Evolutionary conservation across 2,113 vertebrate species (phyloP).

Genomic region (Antennarius striatus): DNA sequence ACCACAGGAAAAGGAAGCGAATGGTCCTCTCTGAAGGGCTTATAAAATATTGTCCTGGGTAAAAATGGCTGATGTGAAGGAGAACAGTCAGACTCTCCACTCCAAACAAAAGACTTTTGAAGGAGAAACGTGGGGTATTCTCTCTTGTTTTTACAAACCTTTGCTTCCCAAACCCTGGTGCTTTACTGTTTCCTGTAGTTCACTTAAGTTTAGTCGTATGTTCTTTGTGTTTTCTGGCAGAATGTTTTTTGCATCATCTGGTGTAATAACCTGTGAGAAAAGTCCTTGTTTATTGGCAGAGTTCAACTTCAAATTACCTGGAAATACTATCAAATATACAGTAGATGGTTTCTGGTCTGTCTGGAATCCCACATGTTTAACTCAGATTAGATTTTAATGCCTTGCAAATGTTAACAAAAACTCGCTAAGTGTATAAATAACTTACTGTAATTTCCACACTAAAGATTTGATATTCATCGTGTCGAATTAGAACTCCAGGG

Average conservation of each 20-base stretch:
- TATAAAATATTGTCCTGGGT: constrained; percentile 76
- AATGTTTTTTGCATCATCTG: constrained; percentile 18
- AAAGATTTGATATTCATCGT: constrained; percentile 11
- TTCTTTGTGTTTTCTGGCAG: constrained; percentile 49
- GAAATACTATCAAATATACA: constrained; percentile 21
- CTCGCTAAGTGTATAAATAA: background rate
- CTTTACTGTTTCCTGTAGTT: constrained; percentile 46
- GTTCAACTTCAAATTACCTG: constrained; percentile 29
- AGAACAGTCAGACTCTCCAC: constrained; percentile 69
- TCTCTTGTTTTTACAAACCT: constrained; percentile 50
- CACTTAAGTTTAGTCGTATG: constrained; percentile 44
- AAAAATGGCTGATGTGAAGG: constrained; percentile 74
- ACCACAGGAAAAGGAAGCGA: constrained; percentile 85
- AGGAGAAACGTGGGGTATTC: constrained; percentile 39
- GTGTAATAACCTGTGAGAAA: constrained; percentile 32
- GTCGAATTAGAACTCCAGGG: background rate
- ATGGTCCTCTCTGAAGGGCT: constrained; percentile 74
- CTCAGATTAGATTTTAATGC: background rate
- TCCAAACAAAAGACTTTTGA: constrained; percentile 71
- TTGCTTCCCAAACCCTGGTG: constrained; percentile 27
- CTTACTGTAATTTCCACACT: constrained; percentile 2
- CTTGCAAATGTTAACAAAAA: background rate
- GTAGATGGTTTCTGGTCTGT: constrained; percentile 7
- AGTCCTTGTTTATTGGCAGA: constrained; percentile 37
- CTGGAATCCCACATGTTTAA: background rate